Evolutionary conservation across 2,113 vertebrate species (phyloP).

Genomic region (Canis aureus): DNA sequence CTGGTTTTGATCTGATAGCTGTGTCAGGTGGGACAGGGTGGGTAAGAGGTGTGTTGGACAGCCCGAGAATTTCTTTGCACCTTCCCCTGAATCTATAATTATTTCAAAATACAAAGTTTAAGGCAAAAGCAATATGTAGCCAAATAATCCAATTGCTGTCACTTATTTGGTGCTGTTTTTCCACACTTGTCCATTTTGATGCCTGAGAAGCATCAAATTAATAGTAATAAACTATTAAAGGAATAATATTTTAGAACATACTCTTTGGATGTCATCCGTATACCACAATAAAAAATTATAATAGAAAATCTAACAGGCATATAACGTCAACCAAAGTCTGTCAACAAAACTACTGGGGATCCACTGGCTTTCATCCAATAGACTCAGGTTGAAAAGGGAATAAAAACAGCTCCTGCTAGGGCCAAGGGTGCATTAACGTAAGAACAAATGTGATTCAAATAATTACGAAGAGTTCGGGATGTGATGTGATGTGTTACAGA

Average conservation of each 20-base stretch:
- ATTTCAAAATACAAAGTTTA: neutral
- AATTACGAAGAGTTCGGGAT: neutral
- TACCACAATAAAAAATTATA: neutral
- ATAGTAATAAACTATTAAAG: neutral
- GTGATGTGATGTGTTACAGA: neutral
- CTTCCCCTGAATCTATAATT: neutral
- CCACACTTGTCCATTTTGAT: neutral
- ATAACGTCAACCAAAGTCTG: neutral
- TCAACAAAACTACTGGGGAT: neutral
- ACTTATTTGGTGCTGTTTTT: neutral
- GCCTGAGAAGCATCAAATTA: neutral
- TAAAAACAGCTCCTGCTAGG: neutral
- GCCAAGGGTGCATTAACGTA: neutral
- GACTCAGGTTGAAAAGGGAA: neutral
- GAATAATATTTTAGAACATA: neutral
- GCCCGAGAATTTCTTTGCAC: neutral
- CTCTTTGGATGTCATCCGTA: neutral
- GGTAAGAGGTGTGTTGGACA: neutral
- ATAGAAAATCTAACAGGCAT: neutral
- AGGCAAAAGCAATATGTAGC: neutral
- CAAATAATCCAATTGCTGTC: neutral
- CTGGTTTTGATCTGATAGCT: neutral
- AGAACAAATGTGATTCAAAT: neutral
- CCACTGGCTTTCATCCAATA: neutral
- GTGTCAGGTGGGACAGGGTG: neutral